These are phyloP conservation scores for Cepaea hortensis DNA, from an alignment of 2,888 invertebrate species.

Conservation along the genomic window DNA sequence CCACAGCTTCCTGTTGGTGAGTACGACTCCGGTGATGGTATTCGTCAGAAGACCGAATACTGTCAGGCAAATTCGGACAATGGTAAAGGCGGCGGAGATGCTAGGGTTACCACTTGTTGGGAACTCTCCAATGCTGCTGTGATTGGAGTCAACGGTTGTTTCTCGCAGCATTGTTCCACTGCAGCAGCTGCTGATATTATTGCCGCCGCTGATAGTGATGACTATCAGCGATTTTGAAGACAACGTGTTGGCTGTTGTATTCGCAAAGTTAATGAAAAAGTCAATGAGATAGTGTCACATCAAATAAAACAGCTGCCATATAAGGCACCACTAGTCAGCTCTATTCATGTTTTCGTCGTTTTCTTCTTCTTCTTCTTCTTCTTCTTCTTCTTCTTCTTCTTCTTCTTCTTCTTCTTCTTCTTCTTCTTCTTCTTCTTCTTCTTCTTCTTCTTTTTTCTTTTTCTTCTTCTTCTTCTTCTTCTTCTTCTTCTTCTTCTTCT, in stretches of 20 bases:
- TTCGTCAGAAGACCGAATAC: constrained; percentile 53
- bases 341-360: neutral
- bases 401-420: neutral
- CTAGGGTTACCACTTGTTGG: neutral
- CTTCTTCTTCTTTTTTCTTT: constrained; percentile 8
- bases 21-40: constrained; percentile 49
- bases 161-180: neutral
- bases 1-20: constrained; percentile 53
- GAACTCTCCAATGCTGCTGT: neutral
- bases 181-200: neutral
- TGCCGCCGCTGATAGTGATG: neutral
- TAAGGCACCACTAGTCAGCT: no score
- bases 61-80: constrained; percentile 48
- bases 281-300: no score
- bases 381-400: neutral
- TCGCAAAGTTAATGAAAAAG: no score
- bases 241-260: neutral
- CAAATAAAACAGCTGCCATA: no score
- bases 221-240: neutral
- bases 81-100: constrained; percentile 45
- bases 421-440: constrained; percentile 5
- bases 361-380: neutral
- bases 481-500: neutral
- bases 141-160: neutral
- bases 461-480: neutral